Evolutionary conservation across 2,797 vertebrate species (phyloP).

Genomic region (Acrocephalus scirpaceus): DNA sequence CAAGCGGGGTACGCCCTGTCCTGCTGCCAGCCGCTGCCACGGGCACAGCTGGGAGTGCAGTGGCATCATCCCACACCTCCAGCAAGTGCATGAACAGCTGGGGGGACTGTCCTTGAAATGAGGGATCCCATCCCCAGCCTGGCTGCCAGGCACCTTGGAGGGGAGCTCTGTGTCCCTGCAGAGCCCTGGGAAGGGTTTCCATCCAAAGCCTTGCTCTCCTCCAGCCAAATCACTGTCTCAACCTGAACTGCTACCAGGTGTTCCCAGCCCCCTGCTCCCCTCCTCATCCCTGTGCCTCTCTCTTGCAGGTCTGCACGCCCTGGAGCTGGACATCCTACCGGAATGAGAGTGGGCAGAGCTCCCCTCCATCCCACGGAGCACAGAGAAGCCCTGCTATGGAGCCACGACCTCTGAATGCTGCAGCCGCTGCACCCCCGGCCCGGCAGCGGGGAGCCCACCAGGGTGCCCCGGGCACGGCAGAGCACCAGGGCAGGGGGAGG

Average conservation of each 20-base stretch:
- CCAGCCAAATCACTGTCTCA: neutral
- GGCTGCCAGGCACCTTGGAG: neutral
- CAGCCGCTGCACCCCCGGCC: neutral
- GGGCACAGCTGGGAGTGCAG: fast-evolving
- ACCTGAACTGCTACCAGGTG: fast-evolving
- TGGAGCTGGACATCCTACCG: neutral
- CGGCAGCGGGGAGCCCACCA: fast-evolving
- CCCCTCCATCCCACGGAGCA: neutral
- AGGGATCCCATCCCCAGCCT: neutral
- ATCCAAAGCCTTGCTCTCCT: fast-evolving
- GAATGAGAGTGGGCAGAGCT: neutral
- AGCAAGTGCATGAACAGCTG: neutral
- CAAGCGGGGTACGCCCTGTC: fast-evolving
- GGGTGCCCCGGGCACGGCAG: neutral
- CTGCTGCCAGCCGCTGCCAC: neutral
- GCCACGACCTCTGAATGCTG: fast-evolving
- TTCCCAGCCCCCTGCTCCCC: neutral
- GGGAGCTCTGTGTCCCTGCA: fast-evolving
- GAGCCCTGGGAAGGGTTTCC: neutral
- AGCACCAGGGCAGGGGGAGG: neutral
- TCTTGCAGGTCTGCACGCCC: neutral
- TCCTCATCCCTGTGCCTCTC: neutral
- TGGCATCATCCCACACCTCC: neutral
- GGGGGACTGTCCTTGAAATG: neutral
- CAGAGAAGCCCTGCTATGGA: neutral